Base-by-base conservation (phyloP, 1,140 invertebrate species). In the Callitettix versicolor region DNA sequence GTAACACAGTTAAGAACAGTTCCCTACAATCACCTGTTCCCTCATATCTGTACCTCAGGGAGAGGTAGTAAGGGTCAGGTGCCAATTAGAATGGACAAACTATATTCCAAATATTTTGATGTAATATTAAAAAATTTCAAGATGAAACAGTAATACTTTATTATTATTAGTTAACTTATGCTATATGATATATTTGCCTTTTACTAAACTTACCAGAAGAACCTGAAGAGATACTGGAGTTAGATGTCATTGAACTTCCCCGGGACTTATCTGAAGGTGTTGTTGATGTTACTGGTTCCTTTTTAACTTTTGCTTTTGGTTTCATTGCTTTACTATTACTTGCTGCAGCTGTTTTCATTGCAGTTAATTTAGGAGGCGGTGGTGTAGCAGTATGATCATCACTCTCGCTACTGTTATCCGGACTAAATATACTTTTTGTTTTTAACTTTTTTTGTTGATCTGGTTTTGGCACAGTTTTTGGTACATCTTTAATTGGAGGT, bases 341-440 rank as follows among this genome's bases (percentile, higher is more conserved):
- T 11, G 71, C 65, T 3, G 70, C 65, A 11, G 70, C 69, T 3
- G 70, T 69, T 56, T 74, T 69, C 59, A 76, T 76, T 5, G 68
- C 66, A 41, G 66, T 55, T 63, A 58, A 63, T 47, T 69, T 75
- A 66, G 46, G 66, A 43, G 67, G 67, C 42, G 65, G 63, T 21
- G 64, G 60, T 14, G 58, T 58, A 3, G 67, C 54, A 18, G 61
- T 52, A 20, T 63, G 63, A 56, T 65, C 69, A 58, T 85, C 83
- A 56, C 83, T 85, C 68, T 85, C 84, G 26, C 83, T 85, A 67
- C 84, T 85, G 60, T 87, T 86, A 61, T 87, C 85, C 1, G 85
- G 85, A 59, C 84, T 87, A 61, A 88, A 88, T 64, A 88, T 88
- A 67, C 85, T 88, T 64, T 86, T 87, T 57, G 84, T 85, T 61